Base-by-base conservation (phyloP, 30 jellyfish, hydroid and myxozoan species). In the Nemopilema nomurai region DNA sequence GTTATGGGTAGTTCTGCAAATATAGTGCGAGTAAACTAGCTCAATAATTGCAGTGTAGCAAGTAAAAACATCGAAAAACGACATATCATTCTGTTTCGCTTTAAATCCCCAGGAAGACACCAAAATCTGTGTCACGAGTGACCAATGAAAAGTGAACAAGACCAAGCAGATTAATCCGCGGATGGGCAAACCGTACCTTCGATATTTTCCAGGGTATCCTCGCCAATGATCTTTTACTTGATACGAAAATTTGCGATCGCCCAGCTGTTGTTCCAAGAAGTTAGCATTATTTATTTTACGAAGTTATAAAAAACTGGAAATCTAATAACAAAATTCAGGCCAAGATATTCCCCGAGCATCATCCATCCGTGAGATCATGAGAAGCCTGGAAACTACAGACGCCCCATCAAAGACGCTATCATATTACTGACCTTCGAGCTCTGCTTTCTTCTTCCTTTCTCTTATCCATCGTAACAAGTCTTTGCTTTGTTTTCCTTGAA, bases 361-460 rank as follows among this genome's bases (percentile, higher is more conserved):
- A 8, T 77, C 57, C 87, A 66, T 71, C 67, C 80, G 91, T 83
- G 82, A 83, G 91, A 76, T 83, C 91, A 83, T 84, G 77, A 71
- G 86, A 73, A 76, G 80, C 50, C 91, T 83, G 91, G 91, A 63
- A 67, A 50, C 77, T 49, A 82, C 51, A 21, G 77, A 82, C 90
- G 90, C 90, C 4, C 33, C 57, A 3, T 41, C 57, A 41, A 41
- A 13, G 57, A 41, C 57, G 57, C 57, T 41, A 41, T 41, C 57
- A 13, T 41, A 41, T 41, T 41, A 41, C 13, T 41, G 6, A 41
- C 57, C 57, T 41, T 41, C 13, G n/a, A n/a, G n/a, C 57, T 41
- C 9, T 41, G 57, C 9, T 41, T 41, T 13, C 57, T 41, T 6
- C 57, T 41, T 41, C 6, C 57, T 41, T 41, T 41, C 57, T 13